Evolutionary conservation across 2,888 invertebrate genomes (phyloP), one percentile per base, ranked within the genome.

Genomic region (Anoplius nigerrimus): DNA sequence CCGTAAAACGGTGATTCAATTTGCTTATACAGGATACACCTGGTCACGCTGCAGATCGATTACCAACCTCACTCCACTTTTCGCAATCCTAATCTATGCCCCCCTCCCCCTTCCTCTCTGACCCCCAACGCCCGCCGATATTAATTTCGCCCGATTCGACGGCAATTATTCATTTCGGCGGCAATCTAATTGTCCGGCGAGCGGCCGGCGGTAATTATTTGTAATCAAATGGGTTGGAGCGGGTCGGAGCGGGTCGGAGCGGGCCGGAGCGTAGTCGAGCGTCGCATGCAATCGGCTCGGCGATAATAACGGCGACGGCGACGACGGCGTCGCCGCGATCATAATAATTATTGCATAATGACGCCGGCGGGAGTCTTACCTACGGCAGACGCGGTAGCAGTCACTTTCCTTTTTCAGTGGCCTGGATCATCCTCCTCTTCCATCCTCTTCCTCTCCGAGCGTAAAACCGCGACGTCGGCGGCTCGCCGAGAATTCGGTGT

Each of bases 371-470:
- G 63, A 61, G 71, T 66, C 59, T 75, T 84, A 75, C 69, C 80
- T 77, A 72, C 83, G 74, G 72, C 67, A 76, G 76, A 82, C 81
- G 70, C 71, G 72, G 82, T 80, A 78, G 82, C 82, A 71, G 66
- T 82, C 82, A 87, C 87, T 87, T 87, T 87, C 87, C 84, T 85
- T 87, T 86, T 86, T 80, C 84, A 86, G 74, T 87, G 86, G 85
- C 86, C 87, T 86, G 86, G 83, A 86, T 87, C 84, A 83, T 85
- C 84, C 80, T 82, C 76, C 82, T 82, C 84, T 83, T n/a, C n/a
- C n/a, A n/a, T n/a, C 82, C 79, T 84, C 84, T 85, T 80, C 62
- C 55, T 42, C 63, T 42, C 72, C 75, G 48, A 18, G 34, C 34
- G 34, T 6, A 6, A 34, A 34, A 34, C 34, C 34, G 34, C 34